Conservation (phyloP, 2,797 vertebrate species). For the Acipenser ruthenus region DNA sequence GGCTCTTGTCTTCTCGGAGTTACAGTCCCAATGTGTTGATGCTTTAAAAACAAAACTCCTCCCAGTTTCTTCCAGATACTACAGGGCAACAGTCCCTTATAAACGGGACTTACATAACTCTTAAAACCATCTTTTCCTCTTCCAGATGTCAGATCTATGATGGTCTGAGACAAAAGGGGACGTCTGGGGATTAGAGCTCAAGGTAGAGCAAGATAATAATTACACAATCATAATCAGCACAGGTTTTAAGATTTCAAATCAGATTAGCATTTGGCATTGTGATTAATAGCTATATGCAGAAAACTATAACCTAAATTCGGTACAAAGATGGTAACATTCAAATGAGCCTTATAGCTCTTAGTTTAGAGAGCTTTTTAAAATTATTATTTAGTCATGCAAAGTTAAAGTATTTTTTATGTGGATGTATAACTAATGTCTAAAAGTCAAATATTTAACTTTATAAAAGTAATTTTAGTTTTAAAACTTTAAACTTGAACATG, state of each 20-base stretch:
- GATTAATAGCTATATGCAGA: slow-evolving; percentile 30
- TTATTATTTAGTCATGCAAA: too few relatives aligned
- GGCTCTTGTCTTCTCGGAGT: slow-evolving; percentile 36
- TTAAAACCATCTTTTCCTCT: slow-evolving; percentile 61
- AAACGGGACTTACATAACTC: slow-evolving; percentile 62
- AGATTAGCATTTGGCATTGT: slow-evolving; percentile 46
- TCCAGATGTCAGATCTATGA: slow-evolving; percentile 62
- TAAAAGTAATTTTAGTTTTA: too few relatives aligned
- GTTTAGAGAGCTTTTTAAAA: too few relatives aligned
- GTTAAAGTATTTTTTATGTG: too few relatives aligned
- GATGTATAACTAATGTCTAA: too few relatives aligned
- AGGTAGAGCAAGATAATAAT: slow-evolving; percentile 55
- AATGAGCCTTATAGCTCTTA: too few relatives aligned
- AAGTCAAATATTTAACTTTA: too few relatives aligned
- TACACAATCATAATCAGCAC: slow-evolving; percentile 47
- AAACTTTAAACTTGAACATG: too few relatives aligned
- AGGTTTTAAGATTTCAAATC: slow-evolving; percentile 42
- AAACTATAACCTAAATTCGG: too few relatives aligned
- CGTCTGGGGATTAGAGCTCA: slow-evolving; percentile 49
- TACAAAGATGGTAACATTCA: too few relatives aligned
- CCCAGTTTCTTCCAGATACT: slow-evolving; percentile 32
- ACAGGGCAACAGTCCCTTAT: slow-evolving; percentile 34
- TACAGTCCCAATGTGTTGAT: slow-evolving; percentile 18
- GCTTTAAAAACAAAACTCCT: slow-evolving; percentile 36
- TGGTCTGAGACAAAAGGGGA: slow-evolving; percentile 31